Conservation (phyloP, 2,113 vertebrate genomes). For the Oenanthe melanoleuca region DNA sequence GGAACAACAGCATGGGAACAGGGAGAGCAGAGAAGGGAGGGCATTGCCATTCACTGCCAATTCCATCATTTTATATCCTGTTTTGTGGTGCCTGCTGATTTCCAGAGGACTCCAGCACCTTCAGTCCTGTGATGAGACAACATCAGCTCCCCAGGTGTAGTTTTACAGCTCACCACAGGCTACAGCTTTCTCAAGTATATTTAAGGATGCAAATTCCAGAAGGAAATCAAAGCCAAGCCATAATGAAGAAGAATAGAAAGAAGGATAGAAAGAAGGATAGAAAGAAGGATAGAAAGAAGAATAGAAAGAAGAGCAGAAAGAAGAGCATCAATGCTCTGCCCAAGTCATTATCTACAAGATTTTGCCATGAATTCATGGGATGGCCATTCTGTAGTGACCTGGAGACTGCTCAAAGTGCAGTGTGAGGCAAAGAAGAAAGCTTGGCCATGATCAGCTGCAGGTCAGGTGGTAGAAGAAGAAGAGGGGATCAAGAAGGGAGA, state of each 20-base stretch:
- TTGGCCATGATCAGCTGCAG: background rate
- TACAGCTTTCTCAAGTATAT: background rate
- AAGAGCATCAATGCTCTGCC: background rate
- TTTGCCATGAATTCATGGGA: background rate
- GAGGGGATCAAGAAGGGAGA: fast-evolving
- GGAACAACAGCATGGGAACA: background rate
- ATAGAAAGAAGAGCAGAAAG: too few species aligned
- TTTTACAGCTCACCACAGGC: background rate
- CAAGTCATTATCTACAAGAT: background rate
- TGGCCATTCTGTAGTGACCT: background rate
- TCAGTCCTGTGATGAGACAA: background rate
- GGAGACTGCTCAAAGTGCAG: background rate
- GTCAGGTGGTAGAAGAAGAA: too few species aligned
- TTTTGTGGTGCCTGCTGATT: background rate
- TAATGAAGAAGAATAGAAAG: background rate
- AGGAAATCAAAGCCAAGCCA: background rate
- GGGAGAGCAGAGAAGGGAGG: background rate
- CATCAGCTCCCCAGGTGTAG: background rate
- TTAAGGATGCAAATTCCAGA: background rate
- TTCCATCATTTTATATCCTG: background rate
- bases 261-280: too few species aligned
- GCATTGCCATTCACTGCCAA: fast-evolving
- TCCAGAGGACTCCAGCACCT: background rate
- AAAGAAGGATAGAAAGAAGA: background rate
- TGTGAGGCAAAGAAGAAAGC: fast-evolving